Conservation (phyloP, 2,113 vertebrate genomes). For the Morone saxatilis region DNA sequence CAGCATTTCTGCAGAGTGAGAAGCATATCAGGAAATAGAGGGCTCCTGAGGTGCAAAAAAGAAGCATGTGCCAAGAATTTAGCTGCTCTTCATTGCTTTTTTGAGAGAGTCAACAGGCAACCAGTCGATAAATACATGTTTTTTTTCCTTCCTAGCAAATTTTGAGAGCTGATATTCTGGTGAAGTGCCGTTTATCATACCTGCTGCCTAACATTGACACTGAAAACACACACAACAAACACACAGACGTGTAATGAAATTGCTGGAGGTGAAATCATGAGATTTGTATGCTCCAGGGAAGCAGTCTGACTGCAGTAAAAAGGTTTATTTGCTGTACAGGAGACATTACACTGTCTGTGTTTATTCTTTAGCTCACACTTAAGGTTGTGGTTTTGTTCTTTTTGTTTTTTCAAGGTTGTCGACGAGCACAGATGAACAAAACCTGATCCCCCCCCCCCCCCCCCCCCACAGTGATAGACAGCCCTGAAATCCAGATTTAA, state of each 20-base stretch:
- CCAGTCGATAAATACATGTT: constrained; percentile 61
- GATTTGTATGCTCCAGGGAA: constrained; percentile 9
- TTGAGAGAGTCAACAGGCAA: constrained; percentile 59
- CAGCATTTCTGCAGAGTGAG: constrained; percentile 65
- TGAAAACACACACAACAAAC: constrained; percentile 34
- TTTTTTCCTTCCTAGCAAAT: constrained; percentile 34
- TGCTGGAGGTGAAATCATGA: constrained; percentile 47
- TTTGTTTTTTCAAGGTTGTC: neutral
- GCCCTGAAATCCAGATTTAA: neutral
- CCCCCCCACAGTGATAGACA: neutral
- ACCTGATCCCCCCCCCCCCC: neutral
- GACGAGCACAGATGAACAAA: neutral
- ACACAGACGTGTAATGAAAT: constrained; percentile 41
- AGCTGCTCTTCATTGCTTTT: constrained; percentile 56
- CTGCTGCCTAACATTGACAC: constrained; percentile 46
- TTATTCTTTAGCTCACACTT: neutral
- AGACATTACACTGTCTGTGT: constrained; percentile 16
- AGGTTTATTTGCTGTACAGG: constrained; percentile 18
- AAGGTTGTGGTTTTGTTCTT: neutral
- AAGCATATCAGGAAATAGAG: constrained; percentile 59
- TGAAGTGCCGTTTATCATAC: constrained; percentile 60
- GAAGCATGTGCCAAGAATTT: constrained; percentile 47
- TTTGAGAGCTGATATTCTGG: constrained; percentile 54
- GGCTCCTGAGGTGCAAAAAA: constrained; percentile 50
- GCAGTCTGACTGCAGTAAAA: constrained; percentile 37